A percentile compares a stretch with the other conserved stretches of the same genome.
Conservation (phyloP, 2,113 vertebrate genomes). For the Dendrocopos noguchii region DNA sequence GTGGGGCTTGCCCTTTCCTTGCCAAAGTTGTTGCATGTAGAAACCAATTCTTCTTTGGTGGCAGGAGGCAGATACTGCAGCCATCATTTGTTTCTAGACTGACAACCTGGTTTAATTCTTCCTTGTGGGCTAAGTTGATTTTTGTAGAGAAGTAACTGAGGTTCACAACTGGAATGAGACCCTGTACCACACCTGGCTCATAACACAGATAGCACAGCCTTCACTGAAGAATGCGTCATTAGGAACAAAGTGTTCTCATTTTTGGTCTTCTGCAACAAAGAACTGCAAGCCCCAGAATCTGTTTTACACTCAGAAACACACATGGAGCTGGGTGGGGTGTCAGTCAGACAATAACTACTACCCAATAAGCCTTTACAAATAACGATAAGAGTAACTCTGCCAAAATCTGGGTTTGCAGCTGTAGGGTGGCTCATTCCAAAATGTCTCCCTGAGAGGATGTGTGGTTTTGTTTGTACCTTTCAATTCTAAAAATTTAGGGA, state of each 20-base stretch:
- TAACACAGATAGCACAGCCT: neutral
- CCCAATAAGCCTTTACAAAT: neutral
- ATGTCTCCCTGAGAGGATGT: neutral
- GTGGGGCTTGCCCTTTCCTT: neutral
- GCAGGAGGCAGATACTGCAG: neutral
- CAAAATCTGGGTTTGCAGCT: neutral
- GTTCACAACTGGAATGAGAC: neutral
- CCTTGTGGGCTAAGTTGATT: neutral
- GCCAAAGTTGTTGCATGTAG: neutral
- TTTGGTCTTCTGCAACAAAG: neutral
- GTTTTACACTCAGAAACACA: neutral
- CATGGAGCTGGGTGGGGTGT: fast-evolving
- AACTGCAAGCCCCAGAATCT: neutral
- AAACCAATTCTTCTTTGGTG: neutral
- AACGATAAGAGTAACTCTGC: neutral
- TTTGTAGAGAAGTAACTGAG: neutral
- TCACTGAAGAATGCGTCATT: neutral
- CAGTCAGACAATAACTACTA: neutral
- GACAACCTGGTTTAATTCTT: neutral
- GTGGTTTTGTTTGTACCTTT: neutral
- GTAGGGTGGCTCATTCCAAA: neutral
- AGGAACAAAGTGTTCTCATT: neutral
- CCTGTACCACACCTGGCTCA: neutral
- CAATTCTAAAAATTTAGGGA: neutral
- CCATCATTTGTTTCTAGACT: neutral